Base-by-base conservation (phyloP, 2,888 invertebrate species). In the Nemotelus nigrinus region DNA sequence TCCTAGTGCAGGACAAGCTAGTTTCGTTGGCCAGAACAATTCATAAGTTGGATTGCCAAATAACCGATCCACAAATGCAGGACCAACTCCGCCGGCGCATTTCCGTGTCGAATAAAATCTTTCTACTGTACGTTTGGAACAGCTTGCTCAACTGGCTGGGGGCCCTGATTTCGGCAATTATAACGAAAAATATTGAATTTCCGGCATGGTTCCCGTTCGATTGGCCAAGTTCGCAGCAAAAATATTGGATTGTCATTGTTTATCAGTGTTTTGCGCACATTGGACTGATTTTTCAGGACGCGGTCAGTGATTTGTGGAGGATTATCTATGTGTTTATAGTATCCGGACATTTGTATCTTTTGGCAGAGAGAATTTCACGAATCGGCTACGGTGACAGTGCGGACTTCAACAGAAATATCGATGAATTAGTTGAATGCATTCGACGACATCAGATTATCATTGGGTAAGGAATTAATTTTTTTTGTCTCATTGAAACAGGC, bases 381-480 rank as follows among this genome's bases (percentile, higher is more conserved):
- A 82, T 83, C 68, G 83, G 83, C 10, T 78, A 78, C 8, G 77
- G 79, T 5, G 2, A 0, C 0, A 1, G 0, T 3, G 25, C 7
- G 1, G 43, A 55, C 41, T 7, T 39, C 39, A 80, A 80, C 0
- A 76, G 80, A 1, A 82, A 82, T 80, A 79, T 81, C 6, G 57
- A 70, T 43, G 83, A 83, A 65, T 68, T 83, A 64, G 65, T 80
- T 43, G 64, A 60, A 4, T 83, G 83, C 58, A 77, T 83, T 39
- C 77, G 72, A 39, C 82, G 82, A 77, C 82, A 83, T 55, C 79
- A 80, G 68, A 81, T 81, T 77, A 70, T 83, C 2, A 70, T 82
- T 45, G 0, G 76, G 82, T 83, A 81, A 48, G 25, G 25, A 25
- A 25, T 25, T 25, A 25, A 25, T 25, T 25, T 50, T 50, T 50